Conservation (phyloP, 1,140 invertebrate genomes). For the Bathynomus jamesi region DNA sequence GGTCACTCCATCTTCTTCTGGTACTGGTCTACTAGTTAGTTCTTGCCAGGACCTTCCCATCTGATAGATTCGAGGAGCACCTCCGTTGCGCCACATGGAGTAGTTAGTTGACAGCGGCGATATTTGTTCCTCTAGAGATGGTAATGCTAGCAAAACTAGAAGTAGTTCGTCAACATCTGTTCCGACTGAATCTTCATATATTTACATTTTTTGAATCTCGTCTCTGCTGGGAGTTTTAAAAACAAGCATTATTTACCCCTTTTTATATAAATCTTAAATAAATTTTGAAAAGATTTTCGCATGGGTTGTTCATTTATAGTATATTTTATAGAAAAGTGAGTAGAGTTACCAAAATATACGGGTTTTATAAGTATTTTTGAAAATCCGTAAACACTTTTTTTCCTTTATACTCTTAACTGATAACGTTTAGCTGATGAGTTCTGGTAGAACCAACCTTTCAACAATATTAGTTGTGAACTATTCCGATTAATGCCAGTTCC, state of each 20-base stretch:
- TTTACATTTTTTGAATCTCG: neutral
- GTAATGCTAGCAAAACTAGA: neutral
- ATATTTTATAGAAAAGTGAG: too few relatives aligned
- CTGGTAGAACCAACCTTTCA: too few relatives aligned
- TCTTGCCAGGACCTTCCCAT: neutral
- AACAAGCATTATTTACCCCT: neutral
- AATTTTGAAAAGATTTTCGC: neutral
- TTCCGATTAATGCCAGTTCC: too few relatives aligned
- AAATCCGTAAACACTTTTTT: neutral
- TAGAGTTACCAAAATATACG: too few relatives aligned
- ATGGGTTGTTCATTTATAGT: too few relatives aligned
- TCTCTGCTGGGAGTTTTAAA: neutral
- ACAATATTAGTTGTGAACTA: too few relatives aligned
- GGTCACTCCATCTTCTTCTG: constrained; percentile 21
- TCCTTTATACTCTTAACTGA: too few relatives aligned
- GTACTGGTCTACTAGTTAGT: neutral
- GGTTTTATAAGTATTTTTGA: neutral
- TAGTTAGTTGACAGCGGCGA: neutral
- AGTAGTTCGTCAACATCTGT: neutral
- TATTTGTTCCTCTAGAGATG: constrained; percentile 1
- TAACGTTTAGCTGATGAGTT: too few relatives aligned
- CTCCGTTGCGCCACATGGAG: neutral
- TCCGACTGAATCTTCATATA: too few relatives aligned
- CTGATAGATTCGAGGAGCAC: neutral
- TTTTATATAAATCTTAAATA: neutral